phyloP scores from a whole-genome alignment of 2,113 vertebrate genomes.

The Amphiprion ocellaris region DNA sequence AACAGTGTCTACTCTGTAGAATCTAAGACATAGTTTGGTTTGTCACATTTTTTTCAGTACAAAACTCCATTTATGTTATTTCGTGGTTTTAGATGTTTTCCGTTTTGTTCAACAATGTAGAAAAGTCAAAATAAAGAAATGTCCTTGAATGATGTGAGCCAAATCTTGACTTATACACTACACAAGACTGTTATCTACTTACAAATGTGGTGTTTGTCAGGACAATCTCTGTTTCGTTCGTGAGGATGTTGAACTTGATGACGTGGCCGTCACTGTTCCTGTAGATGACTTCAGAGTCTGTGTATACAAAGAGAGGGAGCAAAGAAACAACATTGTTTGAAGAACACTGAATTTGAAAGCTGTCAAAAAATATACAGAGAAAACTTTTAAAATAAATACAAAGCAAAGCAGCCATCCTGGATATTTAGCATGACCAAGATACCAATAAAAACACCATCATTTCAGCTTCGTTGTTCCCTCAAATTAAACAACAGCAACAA shows the following conservation, averaged over 20 bases:
- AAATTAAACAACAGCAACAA: conserved; percentile 6
- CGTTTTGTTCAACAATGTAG: too few species aligned
- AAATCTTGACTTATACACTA: not conserved
- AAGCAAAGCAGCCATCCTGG: not conserved
- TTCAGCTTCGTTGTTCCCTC: conserved; percentile 1
- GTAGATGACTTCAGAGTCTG: conserved; percentile 96
- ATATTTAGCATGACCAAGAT: conserved; percentile 9
- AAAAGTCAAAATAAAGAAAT: too few species aligned
- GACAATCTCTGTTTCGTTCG: conserved; percentile 90
- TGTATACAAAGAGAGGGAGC: conserved; percentile 17
- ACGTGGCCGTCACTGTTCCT: conserved; percentile 95
- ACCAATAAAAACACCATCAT: conserved; percentile 12
- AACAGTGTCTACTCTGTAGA: too few species aligned
- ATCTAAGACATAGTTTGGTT: too few species aligned
- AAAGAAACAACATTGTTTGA: conserved; percentile 28
- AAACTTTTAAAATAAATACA: conserved; percentile 4
- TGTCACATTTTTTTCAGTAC: too few species aligned
- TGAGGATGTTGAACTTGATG: conserved; percentile 93
- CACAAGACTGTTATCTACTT: conserved; percentile 79
- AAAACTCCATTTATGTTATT: too few species aligned
- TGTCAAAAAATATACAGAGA: conserved; percentile 1
- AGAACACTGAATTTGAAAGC: conserved; percentile 14
- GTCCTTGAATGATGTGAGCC: not conserved
- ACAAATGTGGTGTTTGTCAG: conserved; percentile 95
- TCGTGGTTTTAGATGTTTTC: too few species aligned